Evolutionary conservation across 2,797 vertebrate genomes (phyloP), one percentile per base, ranked within the genome.

Genomic region (Pteropus rufus): DNA sequence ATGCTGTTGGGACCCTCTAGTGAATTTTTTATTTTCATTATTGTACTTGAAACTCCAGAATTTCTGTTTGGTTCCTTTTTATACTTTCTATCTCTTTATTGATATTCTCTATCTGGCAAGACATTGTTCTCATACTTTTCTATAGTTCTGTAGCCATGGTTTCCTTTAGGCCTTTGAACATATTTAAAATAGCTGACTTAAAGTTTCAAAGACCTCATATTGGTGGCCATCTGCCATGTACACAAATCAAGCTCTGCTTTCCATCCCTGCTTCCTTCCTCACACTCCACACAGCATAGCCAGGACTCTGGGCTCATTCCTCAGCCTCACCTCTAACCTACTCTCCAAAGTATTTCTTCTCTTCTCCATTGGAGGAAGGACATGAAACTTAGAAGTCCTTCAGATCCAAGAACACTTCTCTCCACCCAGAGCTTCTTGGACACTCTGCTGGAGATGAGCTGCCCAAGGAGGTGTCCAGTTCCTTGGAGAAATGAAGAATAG

Each of bases 11-110:
- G 24, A 70, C 16, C 26, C 15, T 86, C 58, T 56, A 46, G 34
- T 65, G 67, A 70, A 75, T 72, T 92, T 86, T 86, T 91, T n/a
- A n/a, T 75, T 95, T 86, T 18, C 36, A 56, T 69, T 54, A 72
- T 64, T 85, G 15, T 73, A 49, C 60, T 87, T 93, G 85, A 26
- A 85, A 77, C 54, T 83, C 58, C 19, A 76, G 52, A 72, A 85
- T 88, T 76, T 75, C 49, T 91, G 1, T 81, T 91, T 89, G 36
- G 2, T 95, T 82, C 21, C 36, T 67, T 62, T 49, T 94, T 54
- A 82, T 31, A 67, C 65, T 65, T 69, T 54, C 6, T 81, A 3
- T 58, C 5, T 81, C 8, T 87, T 86, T 54, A 31, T 23, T 39
- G 26, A 77, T 70, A n/a, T 26, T 79, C 8, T 70, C 18, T 75